Evolutionary conservation across 2,113 vertebrate genomes (phyloP).

Genomic region (mouse (Mus musculus)): GRCm39 chr17:9111001-9111500

Average conservation of each 20-base stretch:
- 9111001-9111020: background rate
- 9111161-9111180: background rate
- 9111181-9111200: background rate
- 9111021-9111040: background rate
- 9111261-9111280: background rate
- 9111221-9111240: fast-evolving
- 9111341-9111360: background rate
- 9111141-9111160: background rate
- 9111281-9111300: background rate
- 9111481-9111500: background rate
- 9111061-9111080: background rate
- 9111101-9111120: background rate
- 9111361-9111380: background rate
- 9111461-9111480: background rate
- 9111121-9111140: too few relatives aligned
- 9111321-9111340: background rate
- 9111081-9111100: background rate
- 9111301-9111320: background rate
- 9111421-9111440: background rate
- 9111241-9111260: too few relatives aligned
- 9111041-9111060: background rate
- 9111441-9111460: background rate
- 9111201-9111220: background rate
- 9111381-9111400: too few relatives aligned
- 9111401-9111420: background rate